Base-by-base conservation (phyloP, 2,888 invertebrate species). In the Leucozona laternaria region DNA sequence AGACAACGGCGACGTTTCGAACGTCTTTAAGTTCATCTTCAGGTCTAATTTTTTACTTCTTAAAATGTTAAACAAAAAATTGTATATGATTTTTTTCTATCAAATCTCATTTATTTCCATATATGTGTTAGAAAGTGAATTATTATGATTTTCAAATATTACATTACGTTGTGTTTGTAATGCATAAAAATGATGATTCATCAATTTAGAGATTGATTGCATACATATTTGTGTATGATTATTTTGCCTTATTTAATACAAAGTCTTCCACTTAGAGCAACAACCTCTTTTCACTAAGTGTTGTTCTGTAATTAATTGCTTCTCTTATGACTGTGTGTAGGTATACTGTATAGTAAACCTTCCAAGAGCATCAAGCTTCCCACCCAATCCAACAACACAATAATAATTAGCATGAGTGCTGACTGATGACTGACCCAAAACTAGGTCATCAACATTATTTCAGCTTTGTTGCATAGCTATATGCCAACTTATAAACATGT, bases 401-500 rank as follows among this genome's bases (percentile, higher is more conserved):
- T 62, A 48, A 68, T 62, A 83, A 68, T 79, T 71, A 66, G 58
- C 71, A 58, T 76, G 43, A 53, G 58, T 70, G 11, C 55, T 20
- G 28, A 17, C 31, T 66, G 66, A 48, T 48, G 20, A 31, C 40
- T 66, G 57, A 66, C 73, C 68, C 75, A 66, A 76, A 84, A 80
- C 71, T 76, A 64, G 84, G 84, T 66, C 80, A 71, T 76, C 84
- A 84, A 84, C 84, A 84, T 84, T 66, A 34, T 71, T 48, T 48
- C 37, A 71, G 50, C 48, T 43, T 71, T 84, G 82, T 78, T 82
- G 82, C 71, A 37, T 34, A 45, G 66, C 50, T 43, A 60, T 50
- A 55, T 50, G 58, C 31, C 34, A 48, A 80, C 57, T 53, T 58
- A 53, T 64, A 75, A 80, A 84, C 84, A 80, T 80, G 80, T 84